Evolutionary conservation across 2,888 invertebrate species (phyloP).

Genomic region (Aplocera efformata): DNA sequence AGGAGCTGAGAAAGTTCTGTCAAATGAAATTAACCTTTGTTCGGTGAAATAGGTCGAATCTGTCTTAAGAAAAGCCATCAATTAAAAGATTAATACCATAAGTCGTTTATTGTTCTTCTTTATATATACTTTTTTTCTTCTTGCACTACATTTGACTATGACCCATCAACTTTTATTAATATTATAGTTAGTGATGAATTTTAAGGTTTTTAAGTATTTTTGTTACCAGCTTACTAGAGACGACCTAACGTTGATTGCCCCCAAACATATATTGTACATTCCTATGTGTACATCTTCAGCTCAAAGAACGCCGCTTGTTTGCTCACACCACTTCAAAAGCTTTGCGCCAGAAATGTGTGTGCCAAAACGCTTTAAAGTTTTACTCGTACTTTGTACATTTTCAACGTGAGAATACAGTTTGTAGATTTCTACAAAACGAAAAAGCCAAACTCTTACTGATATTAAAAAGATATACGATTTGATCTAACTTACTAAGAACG

Average conservation of each 20-base stretch:
- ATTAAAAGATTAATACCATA: conserved; percentile 12
- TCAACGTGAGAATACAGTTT: conserved; percentile 30
- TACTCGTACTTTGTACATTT: conserved; percentile 26
- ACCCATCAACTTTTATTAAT: too few relatives aligned
- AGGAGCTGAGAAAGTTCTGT: conserved; percentile 21
- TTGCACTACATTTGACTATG: too few relatives aligned
- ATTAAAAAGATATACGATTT: conserved; percentile 3
- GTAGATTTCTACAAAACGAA: conserved; percentile 29
- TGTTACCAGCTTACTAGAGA: too few relatives aligned
- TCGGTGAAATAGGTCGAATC: conserved; percentile 18
- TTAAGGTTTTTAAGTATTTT: too few relatives aligned
- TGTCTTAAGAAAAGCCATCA: conserved; percentile 17
- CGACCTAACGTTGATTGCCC: too few relatives aligned
- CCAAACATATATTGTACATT: conserved; percentile 5
- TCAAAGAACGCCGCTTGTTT: conserved; percentile 46
- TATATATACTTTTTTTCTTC: not conserved
- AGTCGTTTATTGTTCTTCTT: conserved; percentile 1
- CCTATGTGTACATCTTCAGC: conserved; percentile 34
- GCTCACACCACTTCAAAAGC: conserved; percentile 42
- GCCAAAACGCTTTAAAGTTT: conserved; percentile 45
- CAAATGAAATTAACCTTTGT: conserved; percentile 24
- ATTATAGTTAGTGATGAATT: too few relatives aligned
- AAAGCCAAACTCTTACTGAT: conserved; percentile 12
- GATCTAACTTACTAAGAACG: too few relatives aligned
- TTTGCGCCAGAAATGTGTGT: conserved; percentile 38